Evolutionary conservation across 2,113 vertebrate species (phyloP).

Genomic region (Thamnaconus septentrionalis): DNA sequence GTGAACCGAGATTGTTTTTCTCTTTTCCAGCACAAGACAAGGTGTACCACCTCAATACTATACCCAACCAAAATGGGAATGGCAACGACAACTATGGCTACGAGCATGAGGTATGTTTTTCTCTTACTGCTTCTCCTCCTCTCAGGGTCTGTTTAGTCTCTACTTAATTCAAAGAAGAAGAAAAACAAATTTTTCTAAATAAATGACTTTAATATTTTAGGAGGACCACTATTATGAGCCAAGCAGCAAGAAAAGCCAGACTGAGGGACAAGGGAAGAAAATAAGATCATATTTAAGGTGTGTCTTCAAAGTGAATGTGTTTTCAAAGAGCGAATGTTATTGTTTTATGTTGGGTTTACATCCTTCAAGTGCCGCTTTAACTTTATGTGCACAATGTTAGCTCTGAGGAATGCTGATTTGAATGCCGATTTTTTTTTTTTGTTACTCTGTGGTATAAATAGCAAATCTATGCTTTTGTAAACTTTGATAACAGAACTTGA

Average conservation of each 20-base stretch:
- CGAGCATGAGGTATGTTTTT: constrained; percentile 61
- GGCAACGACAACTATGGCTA: constrained; percentile 68
- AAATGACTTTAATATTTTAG: constrained; percentile 37
- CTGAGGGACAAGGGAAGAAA: constrained; percentile 36
- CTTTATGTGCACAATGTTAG: too few relatives aligned
- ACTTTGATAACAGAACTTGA: too few relatives aligned
- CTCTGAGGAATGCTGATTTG: too few relatives aligned
- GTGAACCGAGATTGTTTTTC: constrained; percentile 40
- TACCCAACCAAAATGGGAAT: background rate
- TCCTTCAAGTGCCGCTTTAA: too few relatives aligned
- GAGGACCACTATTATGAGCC: constrained; percentile 31
- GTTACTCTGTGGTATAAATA: too few relatives aligned
- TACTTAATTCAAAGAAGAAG: too few relatives aligned
- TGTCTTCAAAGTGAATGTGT: constrained; percentile 5
- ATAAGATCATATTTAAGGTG: constrained; percentile 66
- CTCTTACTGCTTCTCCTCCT: background rate
- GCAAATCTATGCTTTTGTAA: too few relatives aligned
- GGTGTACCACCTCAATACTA: constrained; percentile 19
- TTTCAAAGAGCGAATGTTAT: background rate
- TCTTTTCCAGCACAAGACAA: constrained; percentile 60
- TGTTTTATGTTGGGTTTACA: background rate
- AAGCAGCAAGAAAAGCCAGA: constrained; percentile 8
- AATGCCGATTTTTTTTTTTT: too few relatives aligned
- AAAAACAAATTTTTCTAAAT: background rate
- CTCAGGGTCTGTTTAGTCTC: too few relatives aligned